phyloP scores from a whole-genome alignment of 2,113 vertebrate species.

The Antechinus stuartii region DNA sequence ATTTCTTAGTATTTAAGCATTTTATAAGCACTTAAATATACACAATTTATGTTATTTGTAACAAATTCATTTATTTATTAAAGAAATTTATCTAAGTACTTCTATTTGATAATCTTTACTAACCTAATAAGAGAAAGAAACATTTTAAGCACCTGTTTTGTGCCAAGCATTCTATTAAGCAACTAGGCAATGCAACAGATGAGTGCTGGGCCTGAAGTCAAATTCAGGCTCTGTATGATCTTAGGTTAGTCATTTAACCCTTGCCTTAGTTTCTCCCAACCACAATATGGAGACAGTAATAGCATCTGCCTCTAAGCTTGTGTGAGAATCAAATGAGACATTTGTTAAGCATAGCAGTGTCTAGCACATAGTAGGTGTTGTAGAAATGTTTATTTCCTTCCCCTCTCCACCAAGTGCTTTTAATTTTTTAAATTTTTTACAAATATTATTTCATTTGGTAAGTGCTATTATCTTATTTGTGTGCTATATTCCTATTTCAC shows the following conservation, averaged over 20 bases:
- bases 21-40: background rate
- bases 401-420: background rate
- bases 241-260: background rate
- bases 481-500: background rate
- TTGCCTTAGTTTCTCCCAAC: background rate
- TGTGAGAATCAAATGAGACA: background rate
- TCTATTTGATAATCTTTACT: background rate
- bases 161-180: background rate
- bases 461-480: background rate
- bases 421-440: background rate
- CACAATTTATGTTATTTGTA: background rate
- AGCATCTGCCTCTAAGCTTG: background rate
- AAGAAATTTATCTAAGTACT: background rate
- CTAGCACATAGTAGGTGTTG: rapidly evolving
- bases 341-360: background rate
- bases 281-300: background rate
- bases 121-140: background rate
- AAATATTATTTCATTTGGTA: background rate
- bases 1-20: background rate
- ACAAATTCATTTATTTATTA: background rate
- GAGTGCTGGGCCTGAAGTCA: background rate
- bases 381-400: background rate
- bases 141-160: background rate
- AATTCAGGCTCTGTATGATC: background rate
- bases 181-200: background rate